Conservation (phyloP, 2,888 invertebrate genomes). For the Nemotelus pantherinus region DNA sequence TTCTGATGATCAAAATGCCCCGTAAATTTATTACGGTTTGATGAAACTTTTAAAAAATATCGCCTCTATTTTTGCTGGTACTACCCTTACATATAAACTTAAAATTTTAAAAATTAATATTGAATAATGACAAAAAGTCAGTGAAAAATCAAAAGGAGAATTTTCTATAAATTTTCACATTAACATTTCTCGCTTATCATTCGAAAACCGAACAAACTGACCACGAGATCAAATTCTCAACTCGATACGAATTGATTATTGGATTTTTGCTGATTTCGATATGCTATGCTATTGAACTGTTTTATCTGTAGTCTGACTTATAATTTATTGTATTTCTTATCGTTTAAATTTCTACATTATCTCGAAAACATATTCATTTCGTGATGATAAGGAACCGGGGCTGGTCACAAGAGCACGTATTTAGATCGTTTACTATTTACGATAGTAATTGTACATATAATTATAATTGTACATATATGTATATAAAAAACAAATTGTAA, state of each 20-base stretch:
- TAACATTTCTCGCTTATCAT: too few relatives aligned
- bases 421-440: background rate
- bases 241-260: background rate
- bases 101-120: too few relatives aligned
- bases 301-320: slow-evolving; percentile 15
- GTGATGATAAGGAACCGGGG: background rate
- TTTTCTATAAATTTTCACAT: too few relatives aligned
- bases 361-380: background rate
- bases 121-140: too few relatives aligned
- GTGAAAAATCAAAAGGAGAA: too few relatives aligned
- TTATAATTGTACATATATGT: background rate
- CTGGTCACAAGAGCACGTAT: background rate
- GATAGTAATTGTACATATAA: background rate
- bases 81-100: too few relatives aligned
- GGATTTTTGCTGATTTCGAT: background rate
- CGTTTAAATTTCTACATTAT: background rate
- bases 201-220: too few relatives aligned
- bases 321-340: slow-evolving; percentile 23
- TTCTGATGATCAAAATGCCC: too few relatives aligned
- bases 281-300: slow-evolving; percentile 7
- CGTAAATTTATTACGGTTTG: too few relatives aligned
- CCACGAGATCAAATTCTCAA: background rate
- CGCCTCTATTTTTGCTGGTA: too few relatives aligned
- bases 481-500: background rate
- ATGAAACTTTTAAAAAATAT: too few relatives aligned